phyloP scores from a whole-genome alignment of 2,797 vertebrate species.

The Mycteria americana region DNA sequence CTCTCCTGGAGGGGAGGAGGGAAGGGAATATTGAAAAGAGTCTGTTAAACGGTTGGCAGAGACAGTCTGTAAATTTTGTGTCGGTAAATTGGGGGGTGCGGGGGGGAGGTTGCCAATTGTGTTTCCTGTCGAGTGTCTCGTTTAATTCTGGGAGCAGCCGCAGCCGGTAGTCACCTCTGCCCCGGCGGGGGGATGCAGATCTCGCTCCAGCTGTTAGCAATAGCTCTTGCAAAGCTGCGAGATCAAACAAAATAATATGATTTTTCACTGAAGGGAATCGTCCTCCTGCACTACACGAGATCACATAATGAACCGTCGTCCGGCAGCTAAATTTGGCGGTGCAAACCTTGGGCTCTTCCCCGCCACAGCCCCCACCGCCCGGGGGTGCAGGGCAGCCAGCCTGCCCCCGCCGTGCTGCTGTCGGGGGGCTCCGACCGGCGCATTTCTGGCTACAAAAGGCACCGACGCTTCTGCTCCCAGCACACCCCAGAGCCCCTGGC shows the following conservation, averaged over 20 bases:
- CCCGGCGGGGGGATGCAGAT: background rate
- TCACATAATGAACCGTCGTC: rapidly evolving
- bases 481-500: background rate
- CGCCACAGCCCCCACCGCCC: rapidly evolving
- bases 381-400: background rate
- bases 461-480: background rate
- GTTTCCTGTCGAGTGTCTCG: slow-evolving; percentile 5
- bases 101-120: background rate
- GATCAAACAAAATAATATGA: background rate
- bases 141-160: slow-evolving; percentile 10
- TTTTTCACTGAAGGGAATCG: background rate
- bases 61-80: background rate
- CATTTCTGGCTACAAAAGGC: background rate
- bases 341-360: background rate
- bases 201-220: background rate
- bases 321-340: background rate
- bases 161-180: background rate
- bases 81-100: background rate
- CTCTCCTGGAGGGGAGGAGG: background rate
- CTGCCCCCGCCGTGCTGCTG: background rate
- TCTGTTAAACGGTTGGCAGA: background rate
- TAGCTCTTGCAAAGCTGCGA: background rate
- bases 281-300: background rate
- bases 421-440: background rate
- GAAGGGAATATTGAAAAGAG: background rate